Evolutionary conservation across 2,113 vertebrate genomes (phyloP).

Genomic region (Anser cygnoides): DNA sequence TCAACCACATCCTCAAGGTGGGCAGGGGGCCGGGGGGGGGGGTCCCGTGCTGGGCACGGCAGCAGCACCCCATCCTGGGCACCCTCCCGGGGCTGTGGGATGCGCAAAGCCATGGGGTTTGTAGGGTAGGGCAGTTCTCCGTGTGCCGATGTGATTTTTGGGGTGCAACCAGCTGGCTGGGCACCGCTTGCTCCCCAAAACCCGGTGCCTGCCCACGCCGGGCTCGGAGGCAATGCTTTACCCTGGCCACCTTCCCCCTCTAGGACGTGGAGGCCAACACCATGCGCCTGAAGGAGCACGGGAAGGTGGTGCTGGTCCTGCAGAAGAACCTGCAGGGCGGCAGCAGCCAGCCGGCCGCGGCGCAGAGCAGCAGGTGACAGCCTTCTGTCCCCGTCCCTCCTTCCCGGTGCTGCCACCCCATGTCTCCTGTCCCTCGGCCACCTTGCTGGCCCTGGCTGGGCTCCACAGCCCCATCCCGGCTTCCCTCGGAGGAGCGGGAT

Average conservation of each 20-base stretch:
- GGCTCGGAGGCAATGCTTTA: background rate
- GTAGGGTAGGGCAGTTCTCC: background rate
- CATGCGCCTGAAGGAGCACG: slow-evolving; percentile 92
- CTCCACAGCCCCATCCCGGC: background rate
- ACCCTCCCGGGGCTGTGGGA: background rate
- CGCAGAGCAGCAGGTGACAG: slow-evolving; percentile 76
- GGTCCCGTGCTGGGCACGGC: background rate
- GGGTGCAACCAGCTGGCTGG: background rate
- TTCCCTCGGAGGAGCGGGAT: background rate
- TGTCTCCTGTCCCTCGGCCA: background rate
- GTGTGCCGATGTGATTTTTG: fast-evolving
- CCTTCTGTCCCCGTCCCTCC: slow-evolving; percentile 56
- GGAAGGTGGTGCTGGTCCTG: slow-evolving; percentile 90
- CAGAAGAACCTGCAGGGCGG: slow-evolving; percentile 82
- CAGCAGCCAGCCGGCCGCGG: slow-evolving; percentile 38
- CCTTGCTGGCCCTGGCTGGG: no score
- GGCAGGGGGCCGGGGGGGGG: background rate
- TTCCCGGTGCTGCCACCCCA: background rate
- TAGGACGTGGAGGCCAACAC: slow-evolving; percentile 97
- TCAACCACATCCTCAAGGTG: slow-evolving; percentile 95
- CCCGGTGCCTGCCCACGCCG: background rate
- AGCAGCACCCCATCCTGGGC: background rate
- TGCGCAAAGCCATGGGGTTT: background rate
- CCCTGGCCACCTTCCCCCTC: background rate
- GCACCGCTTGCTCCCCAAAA: background rate